phyloP scores from a whole-genome alignment of 2,113 vertebrate species.

The Lucifuga dentata region DNA sequence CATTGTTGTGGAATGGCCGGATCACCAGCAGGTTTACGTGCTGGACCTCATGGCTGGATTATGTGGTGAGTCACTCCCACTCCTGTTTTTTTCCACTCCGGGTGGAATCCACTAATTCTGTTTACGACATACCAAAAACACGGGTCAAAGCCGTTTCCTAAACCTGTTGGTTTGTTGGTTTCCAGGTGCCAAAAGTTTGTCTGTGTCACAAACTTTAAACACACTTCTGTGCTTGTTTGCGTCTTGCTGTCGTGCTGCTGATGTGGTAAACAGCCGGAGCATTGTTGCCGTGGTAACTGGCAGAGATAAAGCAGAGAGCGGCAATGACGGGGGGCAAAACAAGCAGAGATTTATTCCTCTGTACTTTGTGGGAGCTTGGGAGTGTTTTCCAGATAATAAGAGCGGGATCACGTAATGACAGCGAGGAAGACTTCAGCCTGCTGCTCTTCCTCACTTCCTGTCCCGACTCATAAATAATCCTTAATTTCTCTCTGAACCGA shows the following conservation, averaged over 20 bases:
- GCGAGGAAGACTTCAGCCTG: conserved; percentile 38
- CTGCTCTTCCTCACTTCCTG: not conserved
- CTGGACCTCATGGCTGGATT: conserved; percentile 13
- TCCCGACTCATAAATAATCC: conserved; percentile 21
- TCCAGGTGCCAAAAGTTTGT: conserved; percentile 14
- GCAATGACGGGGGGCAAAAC: not conserved
- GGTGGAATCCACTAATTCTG: conserved; percentile 24
- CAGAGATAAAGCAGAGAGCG: conserved; percentile 5
- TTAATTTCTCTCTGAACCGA: not conserved
- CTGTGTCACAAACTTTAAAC: conserved; percentile 5
- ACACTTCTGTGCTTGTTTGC: not conserved
- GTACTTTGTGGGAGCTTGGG: conserved; percentile 16
- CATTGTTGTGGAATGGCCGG: conserved; percentile 31
- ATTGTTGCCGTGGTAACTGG: not conserved
- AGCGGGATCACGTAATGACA: conserved; percentile 40
- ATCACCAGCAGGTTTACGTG: conserved; percentile 39
- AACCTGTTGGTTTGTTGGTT: not conserved
- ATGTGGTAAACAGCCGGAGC: not conserved
- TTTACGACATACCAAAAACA: conserved; percentile 51
- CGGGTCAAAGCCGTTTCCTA: conserved; percentile 49
- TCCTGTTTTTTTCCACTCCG: conserved; percentile 19
- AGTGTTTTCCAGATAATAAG: conserved; percentile 35
- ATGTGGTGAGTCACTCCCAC: conserved; percentile 41
- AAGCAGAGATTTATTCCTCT: conserved; percentile 33
- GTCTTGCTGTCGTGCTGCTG: too few species aligned